phyloP scores from a whole-genome alignment of 2,888 invertebrate species.

The Folsomia candida region DNA sequence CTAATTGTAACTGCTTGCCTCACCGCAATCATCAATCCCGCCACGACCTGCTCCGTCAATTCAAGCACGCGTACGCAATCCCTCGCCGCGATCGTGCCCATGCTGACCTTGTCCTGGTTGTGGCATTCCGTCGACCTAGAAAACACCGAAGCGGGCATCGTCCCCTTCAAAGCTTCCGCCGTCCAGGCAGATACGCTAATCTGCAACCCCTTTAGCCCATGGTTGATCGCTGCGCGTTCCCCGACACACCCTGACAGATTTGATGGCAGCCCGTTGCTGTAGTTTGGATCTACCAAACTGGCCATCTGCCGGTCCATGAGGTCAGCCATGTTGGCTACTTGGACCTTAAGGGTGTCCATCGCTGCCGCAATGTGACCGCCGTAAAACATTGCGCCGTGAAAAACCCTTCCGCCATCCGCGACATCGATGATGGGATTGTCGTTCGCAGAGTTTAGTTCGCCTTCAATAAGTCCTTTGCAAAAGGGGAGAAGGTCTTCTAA shows the following conservation, averaged over 20 bases:
- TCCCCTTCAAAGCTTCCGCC: conserved; percentile 16
- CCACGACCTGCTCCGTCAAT: conserved; percentile 16
- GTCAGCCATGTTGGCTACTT: conserved; percentile 18
- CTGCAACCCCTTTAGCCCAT: conserved; percentile 16
- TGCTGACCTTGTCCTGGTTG: conserved; percentile 20
- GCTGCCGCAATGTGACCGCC: conserved; percentile 17
- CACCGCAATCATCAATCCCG: conserved; percentile 9
- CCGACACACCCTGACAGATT: neutral
- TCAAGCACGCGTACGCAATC: conserved; percentile 18
- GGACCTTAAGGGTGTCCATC: conserved; percentile 14
- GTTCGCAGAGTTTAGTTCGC: conserved; percentile 13
- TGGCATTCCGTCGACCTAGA: conserved; percentile 20
- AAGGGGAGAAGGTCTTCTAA: conserved; percentile 16
- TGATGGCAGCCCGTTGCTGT: conserved; percentile 16
- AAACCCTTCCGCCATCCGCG: conserved; percentile 10
- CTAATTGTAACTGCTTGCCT: conserved; percentile 7
- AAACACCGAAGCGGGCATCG: conserved; percentile 21
- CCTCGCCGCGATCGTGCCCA: conserved; percentile 19
- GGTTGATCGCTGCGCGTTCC: neutral
- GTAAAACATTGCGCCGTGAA: conserved; percentile 19
- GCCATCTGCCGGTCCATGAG: conserved; percentile 23
- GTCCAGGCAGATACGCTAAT: conserved; percentile 15
- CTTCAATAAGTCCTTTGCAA: conserved; percentile 10
- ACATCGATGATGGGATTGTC: conserved; percentile 22
- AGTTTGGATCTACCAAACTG: conserved; percentile 13